These are phyloP conservation scores for Peucedramus taeniatus DNA, from an alignment of 2,113 vertebrate species.

Conservation along the genomic window DNA sequence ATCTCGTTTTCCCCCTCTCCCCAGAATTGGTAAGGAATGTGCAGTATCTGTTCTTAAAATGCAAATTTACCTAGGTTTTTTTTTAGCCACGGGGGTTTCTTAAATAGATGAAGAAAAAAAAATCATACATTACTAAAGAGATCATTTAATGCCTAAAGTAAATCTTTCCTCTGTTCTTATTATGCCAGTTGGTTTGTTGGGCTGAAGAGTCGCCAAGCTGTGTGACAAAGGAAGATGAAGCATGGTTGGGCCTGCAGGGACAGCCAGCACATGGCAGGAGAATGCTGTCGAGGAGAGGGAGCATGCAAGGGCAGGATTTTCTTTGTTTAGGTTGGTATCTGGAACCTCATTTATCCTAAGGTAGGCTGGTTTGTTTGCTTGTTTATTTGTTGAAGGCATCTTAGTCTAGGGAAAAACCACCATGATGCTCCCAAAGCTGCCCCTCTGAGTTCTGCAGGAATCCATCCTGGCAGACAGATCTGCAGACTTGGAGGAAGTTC, in stretches of 20 bases:
- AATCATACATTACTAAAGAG: background rate
- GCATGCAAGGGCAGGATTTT: background rate
- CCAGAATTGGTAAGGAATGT: background rate
- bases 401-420: background rate
- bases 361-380: background rate
- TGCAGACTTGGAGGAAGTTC: constrained; percentile 47
- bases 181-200: background rate
- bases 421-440: constrained; percentile 3
- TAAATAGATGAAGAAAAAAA: background rate
- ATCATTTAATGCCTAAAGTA: background rate
- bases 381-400: background rate
- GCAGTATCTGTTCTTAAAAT: background rate
- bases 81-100: background rate
- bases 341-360: background rate
- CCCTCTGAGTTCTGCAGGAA: constrained; percentile 20
- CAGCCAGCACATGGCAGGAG: background rate
- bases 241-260: background rate
- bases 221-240: background rate
- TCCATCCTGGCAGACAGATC: constrained; percentile 20
- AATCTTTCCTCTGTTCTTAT: background rate
- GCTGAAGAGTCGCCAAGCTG: background rate
- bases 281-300: background rate
- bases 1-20: background rate
- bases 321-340: background rate
- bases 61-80: background rate